Evolutionary conservation across 2,113 vertebrate species (phyloP).

Genomic region (Pterocles gutturalis): DNA sequence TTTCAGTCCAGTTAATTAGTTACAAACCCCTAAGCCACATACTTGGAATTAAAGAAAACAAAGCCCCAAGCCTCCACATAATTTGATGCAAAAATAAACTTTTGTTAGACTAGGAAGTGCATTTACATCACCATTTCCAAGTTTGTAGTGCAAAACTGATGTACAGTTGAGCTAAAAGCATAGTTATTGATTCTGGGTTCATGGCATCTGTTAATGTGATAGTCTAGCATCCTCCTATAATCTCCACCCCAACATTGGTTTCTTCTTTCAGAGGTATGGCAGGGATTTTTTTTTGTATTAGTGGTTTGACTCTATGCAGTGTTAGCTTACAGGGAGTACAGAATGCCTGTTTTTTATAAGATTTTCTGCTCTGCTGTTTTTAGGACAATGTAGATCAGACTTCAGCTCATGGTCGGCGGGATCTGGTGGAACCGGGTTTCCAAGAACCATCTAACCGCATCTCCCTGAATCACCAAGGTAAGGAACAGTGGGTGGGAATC

Average conservation of each 20-base stretch:
- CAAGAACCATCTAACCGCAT: conserved; percentile 80
- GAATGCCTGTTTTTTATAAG: not conserved
- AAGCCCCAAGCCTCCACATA: not conserved
- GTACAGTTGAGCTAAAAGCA: not conserved
- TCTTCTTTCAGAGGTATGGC: not conserved
- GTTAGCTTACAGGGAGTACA: not conserved
- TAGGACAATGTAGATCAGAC: conserved; percentile 91
- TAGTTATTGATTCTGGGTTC: conserved; percentile 8
- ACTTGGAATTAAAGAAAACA: conserved; percentile 43
- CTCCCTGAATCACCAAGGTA: conserved; percentile 88
- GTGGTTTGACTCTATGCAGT: not conserved
- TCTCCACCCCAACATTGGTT: not conserved
- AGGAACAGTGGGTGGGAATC: not conserved
- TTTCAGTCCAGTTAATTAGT: conserved; percentile 62
- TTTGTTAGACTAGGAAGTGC: not conserved
- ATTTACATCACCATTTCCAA: not conserved
- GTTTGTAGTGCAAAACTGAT: not conserved
- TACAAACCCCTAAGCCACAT: conserved; percentile 50
- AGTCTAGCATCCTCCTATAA: not conserved
- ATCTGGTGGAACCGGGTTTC: conserved; percentile 83
- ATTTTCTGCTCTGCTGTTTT: conserved; percentile 25
- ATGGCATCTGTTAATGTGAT: not conserved
- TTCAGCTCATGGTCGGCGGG: conserved; percentile 79
- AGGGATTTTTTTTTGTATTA: not conserved
- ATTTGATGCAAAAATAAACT: conserved; percentile 28